phyloP scores from a whole-genome alignment of 2,888 invertebrate species.

The Cistogaster globosa region DNA sequence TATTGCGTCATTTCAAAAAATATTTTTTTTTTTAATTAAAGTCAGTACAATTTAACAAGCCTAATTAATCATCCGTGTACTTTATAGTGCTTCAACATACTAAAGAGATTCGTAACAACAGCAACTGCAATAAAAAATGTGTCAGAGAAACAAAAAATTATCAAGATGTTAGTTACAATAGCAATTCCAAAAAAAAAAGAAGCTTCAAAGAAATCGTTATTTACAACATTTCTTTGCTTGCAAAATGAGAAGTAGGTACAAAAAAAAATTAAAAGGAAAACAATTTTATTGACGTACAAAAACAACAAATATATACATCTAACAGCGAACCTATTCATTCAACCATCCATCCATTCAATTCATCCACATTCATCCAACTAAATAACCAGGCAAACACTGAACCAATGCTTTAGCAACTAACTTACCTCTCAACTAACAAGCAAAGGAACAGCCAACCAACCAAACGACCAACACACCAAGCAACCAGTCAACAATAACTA shows the following conservation, averaged over 20 bases:
- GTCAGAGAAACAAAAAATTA: too few species aligned
- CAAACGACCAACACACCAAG: slow-evolving; percentile 27
- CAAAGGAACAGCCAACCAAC: slow-evolving; percentile 28
- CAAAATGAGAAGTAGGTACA: neutral
- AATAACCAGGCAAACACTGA: slow-evolving; percentile 30
- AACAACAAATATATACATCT: slow-evolving; percentile 24
- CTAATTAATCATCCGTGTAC: too few species aligned
- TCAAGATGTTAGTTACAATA: neutral
- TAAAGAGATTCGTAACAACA: too few species aligned
- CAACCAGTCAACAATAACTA: slow-evolving; percentile 26
- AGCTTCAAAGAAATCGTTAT: slow-evolving; percentile 45
- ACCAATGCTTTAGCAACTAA: slow-evolving; percentile 9
- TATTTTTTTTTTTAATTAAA: too few species aligned
- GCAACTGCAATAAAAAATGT: too few species aligned
- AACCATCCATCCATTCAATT: slow-evolving; percentile 35
- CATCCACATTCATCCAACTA: slow-evolving; percentile 1
- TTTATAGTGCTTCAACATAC: too few species aligned
- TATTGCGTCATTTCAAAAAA: too few species aligned
- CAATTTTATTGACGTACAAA: slow-evolving; percentile 66
- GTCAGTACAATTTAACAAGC: too few species aligned
- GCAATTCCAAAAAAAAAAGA: neutral
- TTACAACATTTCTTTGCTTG: slow-evolving; percentile 27
- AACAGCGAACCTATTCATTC: slow-evolving; percentile 41
- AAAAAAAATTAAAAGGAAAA: slow-evolving; percentile 41
- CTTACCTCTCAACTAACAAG: slow-evolving; percentile 14